Evolutionary conservation across 2,113 vertebrate species (phyloP), one percentile per base, ranked within the genome.

Genomic region (Phylloscopus whistleri): DNA sequence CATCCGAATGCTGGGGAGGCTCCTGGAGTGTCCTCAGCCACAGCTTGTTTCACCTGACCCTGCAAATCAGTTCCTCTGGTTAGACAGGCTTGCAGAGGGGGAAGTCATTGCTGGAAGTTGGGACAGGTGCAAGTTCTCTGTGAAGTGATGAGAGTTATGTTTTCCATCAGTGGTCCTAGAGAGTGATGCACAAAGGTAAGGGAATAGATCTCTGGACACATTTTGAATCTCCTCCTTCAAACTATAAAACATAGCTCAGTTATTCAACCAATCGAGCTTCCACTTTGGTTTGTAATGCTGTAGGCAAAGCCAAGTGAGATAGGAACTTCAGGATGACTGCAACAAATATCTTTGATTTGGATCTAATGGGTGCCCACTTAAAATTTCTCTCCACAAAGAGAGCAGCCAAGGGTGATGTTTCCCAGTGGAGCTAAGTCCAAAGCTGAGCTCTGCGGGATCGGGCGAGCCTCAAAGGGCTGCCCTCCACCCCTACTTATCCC

Each of bases 371-470:
- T 59, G 15, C 24, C 19, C n/a, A 28, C 9, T 24, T 85, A 33
- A 4, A 74, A 63, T 49, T 80, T 84, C 17, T 76, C 35, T 31
- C 27, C 44, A 8, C 13, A 37, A 67, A 30, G 24, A 35, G 14
- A 69, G 52, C 51, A 43, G 31, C 28, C 53, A 56, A 70, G 62
- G 17, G 39, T 63, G 48, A 62, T 66, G 26, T 49, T 85, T 55
- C 17, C 39, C 51, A 74, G 41, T 27, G 21, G 41, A 64, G 17
- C 39, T 3, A 33, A 79, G 76, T 17, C 55, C 41, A 66, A 66
- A 33, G 27, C 27, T 56, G 41, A 62, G 35, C 46, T 7, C 73
- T 67, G 28, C 0, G 0, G 48, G 23, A 64, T 18, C 0, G 0
- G 23, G 49, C 44, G 72, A 79, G 13, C 31, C 59, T 89, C 74